A percentile compares a stretch with the other conserved stretches of the same genome.
Evolutionary conservation across 2,113 vertebrate species (phyloP).

Genomic region (Thamnophis sirtalis): DNA sequence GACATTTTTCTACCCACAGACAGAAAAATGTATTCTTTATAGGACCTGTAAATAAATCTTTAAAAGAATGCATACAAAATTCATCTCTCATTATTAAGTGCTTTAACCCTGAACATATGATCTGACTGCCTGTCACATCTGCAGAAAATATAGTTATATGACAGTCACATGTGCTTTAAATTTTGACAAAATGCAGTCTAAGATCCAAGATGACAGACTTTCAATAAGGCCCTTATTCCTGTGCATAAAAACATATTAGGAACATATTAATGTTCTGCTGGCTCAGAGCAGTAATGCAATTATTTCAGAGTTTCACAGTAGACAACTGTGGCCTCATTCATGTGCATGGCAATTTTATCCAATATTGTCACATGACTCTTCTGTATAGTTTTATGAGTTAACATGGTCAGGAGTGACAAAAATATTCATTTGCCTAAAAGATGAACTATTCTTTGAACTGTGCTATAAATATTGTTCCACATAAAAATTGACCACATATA

Average conservation of each 20-base stretch:
- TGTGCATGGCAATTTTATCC: not conserved
- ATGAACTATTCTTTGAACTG: not conserved
- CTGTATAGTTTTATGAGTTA: not conserved
- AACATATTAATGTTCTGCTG: slow-evolving; percentile 24
- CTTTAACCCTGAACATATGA: not conserved
- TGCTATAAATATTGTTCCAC: not conserved
- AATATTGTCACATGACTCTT: not conserved
- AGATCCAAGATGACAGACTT: slow-evolving; percentile 7
- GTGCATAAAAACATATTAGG: slow-evolving; percentile 23
- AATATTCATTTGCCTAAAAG: not conserved
- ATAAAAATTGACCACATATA: not conserved
- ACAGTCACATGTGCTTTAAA: not conserved
- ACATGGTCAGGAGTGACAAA: not conserved
- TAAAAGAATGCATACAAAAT: slow-evolving; percentile 44
- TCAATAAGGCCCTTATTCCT: slow-evolving; percentile 5
- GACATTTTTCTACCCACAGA: slow-evolving; percentile 42
- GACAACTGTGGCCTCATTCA: not conserved
- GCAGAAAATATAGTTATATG: not conserved
- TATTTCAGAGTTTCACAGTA: not conserved
- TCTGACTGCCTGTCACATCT: not conserved
- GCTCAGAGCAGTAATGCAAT: not conserved
- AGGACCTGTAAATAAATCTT: slow-evolving; percentile 34
- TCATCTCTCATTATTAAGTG: not conserved
- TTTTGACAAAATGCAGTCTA: accelerated
- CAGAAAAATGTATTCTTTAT: slow-evolving; percentile 29